phyloP scores from a whole-genome alignment of 2,113 vertebrate genomes.

The Galeopterus variegatus region DNA sequence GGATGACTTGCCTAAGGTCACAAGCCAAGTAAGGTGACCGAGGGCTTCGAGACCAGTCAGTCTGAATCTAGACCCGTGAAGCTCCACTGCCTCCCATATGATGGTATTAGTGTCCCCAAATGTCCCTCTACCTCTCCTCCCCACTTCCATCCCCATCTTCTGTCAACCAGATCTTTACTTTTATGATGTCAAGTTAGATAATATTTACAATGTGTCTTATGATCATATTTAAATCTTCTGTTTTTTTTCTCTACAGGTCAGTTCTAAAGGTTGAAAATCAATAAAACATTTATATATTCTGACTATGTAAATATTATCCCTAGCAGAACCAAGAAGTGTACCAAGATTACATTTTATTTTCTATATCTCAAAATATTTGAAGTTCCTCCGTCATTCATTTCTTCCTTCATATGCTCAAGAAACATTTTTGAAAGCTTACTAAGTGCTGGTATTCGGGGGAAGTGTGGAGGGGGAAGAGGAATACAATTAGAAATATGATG shows the following conservation, averaged over 20 bases:
- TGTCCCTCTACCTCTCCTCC: not conserved
- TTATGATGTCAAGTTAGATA: not conserved
- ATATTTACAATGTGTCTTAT: not conserved
- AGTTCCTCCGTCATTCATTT: not conserved
- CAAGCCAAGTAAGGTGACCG: not conserved
- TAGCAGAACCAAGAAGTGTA: not conserved
- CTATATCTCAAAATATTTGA: not conserved
- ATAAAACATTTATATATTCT: not conserved
- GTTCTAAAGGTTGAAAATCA: not conserved
- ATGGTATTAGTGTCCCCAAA: not conserved
- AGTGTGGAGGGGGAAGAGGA: not conserved
- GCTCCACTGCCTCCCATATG: not conserved
- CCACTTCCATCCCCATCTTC: not conserved
- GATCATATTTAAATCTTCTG: not conserved
- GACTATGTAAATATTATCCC: not conserved
- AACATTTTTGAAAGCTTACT: not conserved
- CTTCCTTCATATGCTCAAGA: not conserved
- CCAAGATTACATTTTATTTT: not conserved
- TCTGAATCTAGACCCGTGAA: not conserved
- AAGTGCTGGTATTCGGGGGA: not conserved
- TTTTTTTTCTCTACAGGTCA: not conserved
- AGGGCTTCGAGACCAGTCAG: not conserved
- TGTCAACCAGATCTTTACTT: not conserved
- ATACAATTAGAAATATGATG: not conserved
- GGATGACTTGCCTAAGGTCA: not conserved